A percentile compares a stretch with the other conserved stretches of the same genome.
Conservation (phyloP, 2,888 invertebrate genomes). For the Empis stercorea region DNA sequence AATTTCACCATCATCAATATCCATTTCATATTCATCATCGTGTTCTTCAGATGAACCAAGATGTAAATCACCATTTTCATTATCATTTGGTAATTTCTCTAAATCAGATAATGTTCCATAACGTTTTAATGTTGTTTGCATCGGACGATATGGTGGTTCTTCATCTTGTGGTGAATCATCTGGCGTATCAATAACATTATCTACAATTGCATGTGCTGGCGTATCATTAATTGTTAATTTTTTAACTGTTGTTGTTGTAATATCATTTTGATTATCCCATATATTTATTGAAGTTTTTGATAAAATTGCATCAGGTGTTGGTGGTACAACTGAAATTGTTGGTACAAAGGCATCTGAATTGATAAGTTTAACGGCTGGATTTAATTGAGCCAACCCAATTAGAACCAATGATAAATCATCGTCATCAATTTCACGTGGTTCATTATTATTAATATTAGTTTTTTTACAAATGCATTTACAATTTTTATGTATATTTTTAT, state of each 20-base stretch:
- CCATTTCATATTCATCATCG: slow-evolving; percentile 19
- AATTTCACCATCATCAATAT: slow-evolving; percentile 16
- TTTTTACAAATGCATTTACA: slow-evolving; percentile 23
- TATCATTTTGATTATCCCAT: slow-evolving; percentile 27
- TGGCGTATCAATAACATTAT: slow-evolving; percentile 42
- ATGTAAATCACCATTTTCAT: slow-evolving; percentile 23
- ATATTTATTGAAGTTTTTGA: slow-evolving; percentile 33
- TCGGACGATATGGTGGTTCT: slow-evolving; percentile 59
- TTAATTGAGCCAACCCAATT: slow-evolving; percentile 47
- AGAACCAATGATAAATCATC: slow-evolving; percentile 54
- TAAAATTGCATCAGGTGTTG: slow-evolving; percentile 49
- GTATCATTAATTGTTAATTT: slow-evolving; percentile 33
- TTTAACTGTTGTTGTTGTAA: slow-evolving; percentile 31
- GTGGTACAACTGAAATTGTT: slow-evolving; percentile 61
- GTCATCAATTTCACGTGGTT: slow-evolving; percentile 35
- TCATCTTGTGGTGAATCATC: slow-evolving; percentile 58
- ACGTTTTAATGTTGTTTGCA: slow-evolving; percentile 40
- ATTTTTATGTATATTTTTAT: slow-evolving; percentile 16
- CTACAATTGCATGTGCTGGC: slow-evolving; percentile 26
- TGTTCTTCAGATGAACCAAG: slow-evolving; percentile 39
- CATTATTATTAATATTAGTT: slow-evolving; percentile 9
- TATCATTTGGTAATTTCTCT: slow-evolving; percentile 50
- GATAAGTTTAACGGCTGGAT: slow-evolving; percentile 40
- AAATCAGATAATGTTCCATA: slow-evolving; percentile 63
- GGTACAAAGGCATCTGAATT: slow-evolving; percentile 42